These are phyloP conservation scores for Aquatica leii DNA, from an alignment of 2,888 invertebrate genomes.

Conservation along the genomic window DNA sequence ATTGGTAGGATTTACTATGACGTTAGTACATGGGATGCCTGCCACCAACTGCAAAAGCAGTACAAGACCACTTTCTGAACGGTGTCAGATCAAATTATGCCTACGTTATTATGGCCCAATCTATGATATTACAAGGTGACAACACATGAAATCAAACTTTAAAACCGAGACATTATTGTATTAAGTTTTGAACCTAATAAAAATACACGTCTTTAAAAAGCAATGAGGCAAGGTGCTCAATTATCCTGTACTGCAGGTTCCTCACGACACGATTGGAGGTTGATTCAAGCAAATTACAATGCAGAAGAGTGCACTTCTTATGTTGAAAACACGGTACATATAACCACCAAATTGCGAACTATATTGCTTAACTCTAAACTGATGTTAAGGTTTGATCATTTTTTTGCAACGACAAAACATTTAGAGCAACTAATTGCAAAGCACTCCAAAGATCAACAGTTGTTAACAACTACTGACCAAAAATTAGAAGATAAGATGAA, in stretches of 20 bases:
- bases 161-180: neutral
- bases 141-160: neutral
- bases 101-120: neutral
- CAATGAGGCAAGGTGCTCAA: neutral
- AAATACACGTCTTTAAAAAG: neutral
- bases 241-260: neutral
- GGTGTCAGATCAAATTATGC: neutral
- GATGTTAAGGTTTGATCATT: neutral
- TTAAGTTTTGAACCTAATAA: neutral
- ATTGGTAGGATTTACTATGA: neutral
- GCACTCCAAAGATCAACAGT: neutral
- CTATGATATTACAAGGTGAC: neutral
- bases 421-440: neutral
- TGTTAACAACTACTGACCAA: neutral
- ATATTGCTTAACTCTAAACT: neutral
- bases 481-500: neutral
- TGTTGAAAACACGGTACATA: neutral
- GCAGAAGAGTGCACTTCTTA: neutral
- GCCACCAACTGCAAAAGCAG: neutral
- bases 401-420: neutral
- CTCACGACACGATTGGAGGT: neutral
- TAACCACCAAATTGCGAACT: neutral
- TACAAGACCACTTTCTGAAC: neutral
- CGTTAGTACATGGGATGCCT: neutral
- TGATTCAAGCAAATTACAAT: neutral